These are phyloP conservation scores for Leucophenga varia DNA, from an alignment of 1,140 invertebrate species.

Conservation along the genomic window DNA sequence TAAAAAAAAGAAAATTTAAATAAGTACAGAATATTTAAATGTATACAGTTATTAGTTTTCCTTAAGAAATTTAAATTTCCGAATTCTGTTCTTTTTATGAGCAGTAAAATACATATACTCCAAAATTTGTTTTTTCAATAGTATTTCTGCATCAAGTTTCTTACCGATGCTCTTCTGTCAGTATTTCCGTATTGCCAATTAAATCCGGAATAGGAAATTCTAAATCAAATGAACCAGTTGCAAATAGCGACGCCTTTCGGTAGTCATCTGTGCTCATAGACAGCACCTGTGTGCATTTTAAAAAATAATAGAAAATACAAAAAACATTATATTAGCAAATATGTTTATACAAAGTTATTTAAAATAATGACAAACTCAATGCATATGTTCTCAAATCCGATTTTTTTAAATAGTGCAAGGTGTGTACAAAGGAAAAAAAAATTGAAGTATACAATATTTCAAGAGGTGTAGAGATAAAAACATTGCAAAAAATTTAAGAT, in stretches of 20 bases:
- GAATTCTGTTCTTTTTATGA: background rate
- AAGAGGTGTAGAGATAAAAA: too few relatives aligned
- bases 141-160: background rate
- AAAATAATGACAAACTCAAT: too few relatives aligned
- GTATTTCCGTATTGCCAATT: slow-evolving; percentile 82
- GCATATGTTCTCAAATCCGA: too few relatives aligned
- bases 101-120: background rate
- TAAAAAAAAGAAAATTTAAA: background rate
- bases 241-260: slow-evolving; percentile 74
- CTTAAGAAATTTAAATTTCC: background rate
- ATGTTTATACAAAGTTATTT: slow-evolving; percentile 2
- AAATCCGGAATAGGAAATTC: slow-evolving; percentile 87
- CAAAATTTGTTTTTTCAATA: background rate
- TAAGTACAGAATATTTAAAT: background rate
- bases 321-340: slow-evolving; percentile 2
- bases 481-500: too few relatives aligned
- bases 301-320: slow-evolving; percentile 17
- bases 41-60: too few relatives aligned
- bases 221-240: slow-evolving; percentile 77
- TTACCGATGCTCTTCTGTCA: slow-evolving; percentile 81
- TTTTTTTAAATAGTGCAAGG: too few relatives aligned
- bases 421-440: too few relatives aligned
- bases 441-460: too few relatives aligned
- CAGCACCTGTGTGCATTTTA: slow-evolving; percentile 66
- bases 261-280: slow-evolving; percentile 87